phyloP scores from a whole-genome alignment of 2,113 vertebrate species.

The Panthera tigris region DNA sequence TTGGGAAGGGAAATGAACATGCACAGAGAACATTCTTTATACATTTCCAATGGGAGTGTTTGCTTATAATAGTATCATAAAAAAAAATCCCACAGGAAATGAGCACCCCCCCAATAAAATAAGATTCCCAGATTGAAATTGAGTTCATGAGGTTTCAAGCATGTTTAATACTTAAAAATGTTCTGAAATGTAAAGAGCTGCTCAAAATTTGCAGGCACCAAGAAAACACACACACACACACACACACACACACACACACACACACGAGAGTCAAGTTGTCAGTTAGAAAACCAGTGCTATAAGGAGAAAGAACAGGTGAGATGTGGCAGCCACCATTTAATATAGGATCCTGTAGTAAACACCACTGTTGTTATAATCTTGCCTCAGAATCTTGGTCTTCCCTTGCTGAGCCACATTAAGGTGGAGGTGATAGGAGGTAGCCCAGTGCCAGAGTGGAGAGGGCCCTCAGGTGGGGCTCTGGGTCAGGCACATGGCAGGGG shows the following conservation, averaged over 20 bases:
- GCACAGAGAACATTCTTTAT: background rate
- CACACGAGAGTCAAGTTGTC: background rate
- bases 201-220: background rate
- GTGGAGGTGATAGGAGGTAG: too few relatives aligned
- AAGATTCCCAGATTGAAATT: slow-evolving; percentile 46
- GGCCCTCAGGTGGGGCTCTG: background rate
- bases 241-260: background rate
- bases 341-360: background rate
- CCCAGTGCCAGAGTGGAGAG: background rate
- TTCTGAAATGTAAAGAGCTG: background rate
- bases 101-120: background rate
- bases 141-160: background rate
- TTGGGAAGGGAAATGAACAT: background rate
- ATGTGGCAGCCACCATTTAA: background rate
- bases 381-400: background rate
- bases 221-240: background rate
- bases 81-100: slow-evolving; percentile 63
- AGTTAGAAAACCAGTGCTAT: background rate
- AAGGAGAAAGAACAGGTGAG: background rate
- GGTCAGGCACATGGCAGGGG: background rate
- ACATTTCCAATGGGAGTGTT: slow-evolving; percentile 30
- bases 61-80: slow-evolving; percentile 50
- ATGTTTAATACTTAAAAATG: background rate
- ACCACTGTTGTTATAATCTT: background rate
- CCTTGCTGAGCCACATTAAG: background rate